A percentile compares a stretch with the other conserved stretches of the same genome.
Conservation (phyloP, 2,888 invertebrate species). For the Smittia aterrima region DNA sequence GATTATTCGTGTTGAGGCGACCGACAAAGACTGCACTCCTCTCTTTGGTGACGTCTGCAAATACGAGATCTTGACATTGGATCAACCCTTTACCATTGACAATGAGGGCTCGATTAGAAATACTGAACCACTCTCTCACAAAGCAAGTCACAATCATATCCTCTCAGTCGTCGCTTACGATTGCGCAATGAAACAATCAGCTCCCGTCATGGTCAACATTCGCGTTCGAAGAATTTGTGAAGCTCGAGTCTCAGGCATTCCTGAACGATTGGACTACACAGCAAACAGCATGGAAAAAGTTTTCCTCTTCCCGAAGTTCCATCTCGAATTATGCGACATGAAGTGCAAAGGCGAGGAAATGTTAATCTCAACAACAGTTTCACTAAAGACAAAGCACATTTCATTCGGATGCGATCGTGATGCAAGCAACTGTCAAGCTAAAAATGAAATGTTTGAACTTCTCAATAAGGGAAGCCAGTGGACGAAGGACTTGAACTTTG, state of each 20-base stretch:
- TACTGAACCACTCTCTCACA: conserved; percentile 89
- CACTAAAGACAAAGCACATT: conserved; percentile 66
- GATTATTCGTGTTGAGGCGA: conserved; percentile 86
- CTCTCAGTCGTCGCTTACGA: conserved; percentile 95
- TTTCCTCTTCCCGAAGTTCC: conserved; percentile 52
- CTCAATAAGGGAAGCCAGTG: conserved; percentile 66
- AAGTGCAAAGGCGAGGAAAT: conserved; percentile 51
- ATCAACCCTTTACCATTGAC: conserved; percentile 88
- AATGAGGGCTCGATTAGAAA: conserved; percentile 92
- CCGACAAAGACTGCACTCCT: conserved; percentile 93
- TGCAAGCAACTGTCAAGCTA: conserved; percentile 49
- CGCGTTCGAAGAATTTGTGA: conserved; percentile 82
- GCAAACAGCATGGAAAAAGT: conserved; percentile 51
- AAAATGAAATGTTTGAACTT: conserved; percentile 47
- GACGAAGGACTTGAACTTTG: conserved; percentile 79
- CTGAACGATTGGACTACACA: conserved; percentile 53
- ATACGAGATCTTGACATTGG: conserved; percentile 90
- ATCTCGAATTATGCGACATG: conserved; percentile 55
- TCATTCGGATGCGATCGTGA: conserved; percentile 96
- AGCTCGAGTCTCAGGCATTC: conserved; percentile 72
- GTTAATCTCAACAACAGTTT: conserved; percentile 50
- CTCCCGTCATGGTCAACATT: conserved; percentile 94
- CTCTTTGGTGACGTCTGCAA: conserved; percentile 93
- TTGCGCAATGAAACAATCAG: conserved; percentile 92
- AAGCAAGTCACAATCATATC: conserved; percentile 92